Percentiles rank a stretch among this genome's conserved stretches.
Conservation (phyloP, 2,113 vertebrate species). For the Trogon surrucura region DNA sequence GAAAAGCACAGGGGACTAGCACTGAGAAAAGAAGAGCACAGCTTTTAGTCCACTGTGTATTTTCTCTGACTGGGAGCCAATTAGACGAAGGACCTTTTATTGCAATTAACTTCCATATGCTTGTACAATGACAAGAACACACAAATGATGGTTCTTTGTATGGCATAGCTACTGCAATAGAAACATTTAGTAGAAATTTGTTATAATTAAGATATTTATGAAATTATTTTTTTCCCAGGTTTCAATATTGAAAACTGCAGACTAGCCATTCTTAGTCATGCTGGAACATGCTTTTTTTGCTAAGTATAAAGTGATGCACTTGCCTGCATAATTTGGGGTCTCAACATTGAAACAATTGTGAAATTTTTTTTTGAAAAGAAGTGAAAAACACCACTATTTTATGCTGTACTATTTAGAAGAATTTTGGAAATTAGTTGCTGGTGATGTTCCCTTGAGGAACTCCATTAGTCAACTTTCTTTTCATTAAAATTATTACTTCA, state of each 20-base stretch:
- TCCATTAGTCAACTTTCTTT: neutral
- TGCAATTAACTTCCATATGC: neutral
- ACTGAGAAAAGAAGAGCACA: neutral
- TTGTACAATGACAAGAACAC: neutral
- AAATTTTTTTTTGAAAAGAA: neutral
- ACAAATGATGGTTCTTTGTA: neutral
- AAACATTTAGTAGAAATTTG: neutral
- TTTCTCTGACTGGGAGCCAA: neutral
- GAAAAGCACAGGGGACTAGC: neutral
- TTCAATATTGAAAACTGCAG: neutral
- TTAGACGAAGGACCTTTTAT: neutral
- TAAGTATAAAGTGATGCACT: neutral
- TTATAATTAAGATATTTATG: neutral
- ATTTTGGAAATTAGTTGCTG: neutral
- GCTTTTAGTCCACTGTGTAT: neutral
- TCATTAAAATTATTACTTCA: neutral
- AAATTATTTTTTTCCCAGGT: neutral
- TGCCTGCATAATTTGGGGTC: neutral
- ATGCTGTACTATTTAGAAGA: neutral
- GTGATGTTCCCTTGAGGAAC: neutral
- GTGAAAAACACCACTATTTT: neutral
- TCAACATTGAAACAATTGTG: neutral
- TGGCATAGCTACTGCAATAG: neutral
- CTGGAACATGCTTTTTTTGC: neutral
- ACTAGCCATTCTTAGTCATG: neutral